A percentile compares a stretch with the other conserved stretches of the same genome.
Conservation (phyloP, 2,888 invertebrate species). For the Mythimna pallens region DNA sequence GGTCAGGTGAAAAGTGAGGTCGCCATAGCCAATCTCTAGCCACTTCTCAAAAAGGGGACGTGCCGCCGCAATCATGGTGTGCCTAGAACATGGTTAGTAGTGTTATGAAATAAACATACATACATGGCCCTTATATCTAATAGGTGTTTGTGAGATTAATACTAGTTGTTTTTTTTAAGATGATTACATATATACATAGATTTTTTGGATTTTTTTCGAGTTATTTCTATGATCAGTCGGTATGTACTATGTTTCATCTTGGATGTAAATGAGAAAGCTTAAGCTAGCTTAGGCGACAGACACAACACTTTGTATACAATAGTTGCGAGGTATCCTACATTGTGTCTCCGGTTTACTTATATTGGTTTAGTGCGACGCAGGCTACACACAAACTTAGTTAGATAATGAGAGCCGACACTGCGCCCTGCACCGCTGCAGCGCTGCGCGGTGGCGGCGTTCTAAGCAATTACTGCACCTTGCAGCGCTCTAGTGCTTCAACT, state of each 20-base stretch:
- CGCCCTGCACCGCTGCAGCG: slow-evolving; percentile 5
- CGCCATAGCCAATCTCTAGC: too few relatives aligned
- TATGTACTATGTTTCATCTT: neutral
- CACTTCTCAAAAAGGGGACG: too few relatives aligned
- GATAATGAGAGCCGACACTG: slow-evolving; percentile 44
- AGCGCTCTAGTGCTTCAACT: slow-evolving; percentile 25
- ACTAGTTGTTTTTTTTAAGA: too few relatives aligned
- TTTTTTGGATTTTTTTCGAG: too few relatives aligned
- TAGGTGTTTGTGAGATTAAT: too few relatives aligned
- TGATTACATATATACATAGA: too few relatives aligned
- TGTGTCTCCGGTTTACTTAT: slow-evolving; percentile 11
- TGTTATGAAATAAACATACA: too few relatives aligned
- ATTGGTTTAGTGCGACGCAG: slow-evolving; percentile 29
- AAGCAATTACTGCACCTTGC: slow-evolving; percentile 36
- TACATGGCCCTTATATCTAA: too few relatives aligned
- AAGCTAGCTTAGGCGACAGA: neutral
- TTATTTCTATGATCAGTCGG: too few relatives aligned
- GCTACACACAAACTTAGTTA: slow-evolving; percentile 45
- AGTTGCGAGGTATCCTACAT: neutral
- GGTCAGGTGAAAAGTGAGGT: too few relatives aligned
- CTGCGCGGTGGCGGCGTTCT: slow-evolving; percentile 10
- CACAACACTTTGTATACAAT: neutral
- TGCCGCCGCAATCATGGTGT: too few relatives aligned
- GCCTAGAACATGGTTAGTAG: too few relatives aligned
- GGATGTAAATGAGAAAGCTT: neutral